Base-by-base conservation (phyloP, 2,888 invertebrate genomes). In the Athalia circularis region DNA sequence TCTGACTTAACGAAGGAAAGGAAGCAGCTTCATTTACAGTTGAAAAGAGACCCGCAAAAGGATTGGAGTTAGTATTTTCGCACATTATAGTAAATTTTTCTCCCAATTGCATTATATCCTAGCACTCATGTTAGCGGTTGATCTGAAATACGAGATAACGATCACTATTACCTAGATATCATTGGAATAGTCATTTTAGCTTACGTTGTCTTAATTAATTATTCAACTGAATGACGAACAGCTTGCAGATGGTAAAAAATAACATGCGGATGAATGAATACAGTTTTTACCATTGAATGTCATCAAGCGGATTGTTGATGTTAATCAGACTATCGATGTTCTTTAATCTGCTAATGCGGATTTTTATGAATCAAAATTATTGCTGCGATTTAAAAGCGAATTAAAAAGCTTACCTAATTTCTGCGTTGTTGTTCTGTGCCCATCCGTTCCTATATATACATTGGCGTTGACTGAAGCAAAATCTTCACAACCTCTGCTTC, bases 31-130 rank as follows among this genome's bases (percentile, higher is more conserved):
- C 88, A 74, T 86, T 86, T 3, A 85, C 79, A 4, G 88, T 85
- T 11, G 88, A 80, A 82, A 91, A 91, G 52, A 91, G 86, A 13
- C 88, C 90, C 79, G 88, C 88, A 80, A 91, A 91, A 0, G 91
- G 91, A 83, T 91, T 91, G 79, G 90, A 86, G 81, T 90, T 88
- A 57, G 88, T 81, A 80, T 90, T 88, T 79, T 89, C 87, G 78
- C 86, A 85, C 90, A 90, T 90, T 80, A 80, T 82, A 15, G 61
- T 6, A 9, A 11, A 15, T 50, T 50, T 7, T 59, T 15, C 45
- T 72, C 11, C 62, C 5, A 11, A 57, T 15, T 29, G 11, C 13
- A 61, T 59, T 67, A 15, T 15, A 47, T 50, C 47, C 65, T 50
- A 5, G 29, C 7, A 48, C 15, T 61, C 77, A 77, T 68, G 61